A percentile compares a stretch with the other conserved stretches of the same genome.
Conservation (phyloP, 2,888 invertebrate genomes). For the Nemoura dubitans region DNA sequence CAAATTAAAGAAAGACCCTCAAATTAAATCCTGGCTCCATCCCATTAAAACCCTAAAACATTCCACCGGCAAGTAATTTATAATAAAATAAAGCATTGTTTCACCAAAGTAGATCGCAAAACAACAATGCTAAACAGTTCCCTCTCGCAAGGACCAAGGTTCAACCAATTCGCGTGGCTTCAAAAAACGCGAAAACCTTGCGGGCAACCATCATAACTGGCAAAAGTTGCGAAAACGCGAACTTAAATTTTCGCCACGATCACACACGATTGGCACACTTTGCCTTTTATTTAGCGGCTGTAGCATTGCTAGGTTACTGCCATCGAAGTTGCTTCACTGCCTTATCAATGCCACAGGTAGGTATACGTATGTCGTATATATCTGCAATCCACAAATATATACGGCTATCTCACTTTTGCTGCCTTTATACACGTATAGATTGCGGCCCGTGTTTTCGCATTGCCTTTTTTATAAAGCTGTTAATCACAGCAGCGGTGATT, state of each 20-base stretch:
- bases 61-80: too few species aligned
- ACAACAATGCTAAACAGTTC: too few species aligned
- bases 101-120: too few species aligned
- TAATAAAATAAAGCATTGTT: too few species aligned
- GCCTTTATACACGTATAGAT: neutral
- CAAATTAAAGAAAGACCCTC: too few species aligned
- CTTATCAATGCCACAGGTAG: neutral
- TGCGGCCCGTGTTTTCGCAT: neutral
- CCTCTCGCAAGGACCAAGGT: too few species aligned
- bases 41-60: too few species aligned
- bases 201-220: neutral
- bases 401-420: neutral
- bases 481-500: neutral
- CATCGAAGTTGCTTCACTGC: neutral
- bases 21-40: too few species aligned
- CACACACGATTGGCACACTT: too few species aligned
- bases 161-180: neutral
- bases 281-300: neutral
- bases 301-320: neutral
- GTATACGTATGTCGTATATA: too few species aligned
- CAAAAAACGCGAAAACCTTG: neutral
- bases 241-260: neutral
- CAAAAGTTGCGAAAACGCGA: neutral
- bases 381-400: too few species aligned
- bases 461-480: neutral